A percentile compares a stretch with the other conserved stretches of the same genome.
Evolutionary conservation across 1,140 invertebrate species (phyloP).

Genomic region (Leptopilina boulardi): DNA sequence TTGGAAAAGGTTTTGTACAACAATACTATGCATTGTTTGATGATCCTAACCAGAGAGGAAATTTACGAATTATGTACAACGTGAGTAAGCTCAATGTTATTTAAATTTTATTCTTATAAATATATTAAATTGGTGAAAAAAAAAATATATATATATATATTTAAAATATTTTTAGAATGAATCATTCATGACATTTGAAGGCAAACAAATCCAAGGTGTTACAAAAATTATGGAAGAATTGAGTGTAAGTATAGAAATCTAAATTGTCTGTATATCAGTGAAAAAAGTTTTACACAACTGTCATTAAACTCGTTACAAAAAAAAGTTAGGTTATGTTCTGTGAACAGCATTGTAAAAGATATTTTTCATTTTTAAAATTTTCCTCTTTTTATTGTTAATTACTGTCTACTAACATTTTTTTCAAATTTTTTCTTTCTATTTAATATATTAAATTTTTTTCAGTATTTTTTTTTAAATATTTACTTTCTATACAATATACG

Average conservation of each 20-base stretch:
- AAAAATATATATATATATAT: too few relatives aligned
- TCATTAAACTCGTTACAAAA: too few relatives aligned
- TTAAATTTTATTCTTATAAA: neutral
- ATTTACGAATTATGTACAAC: constrained; percentile 93
- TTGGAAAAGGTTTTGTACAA: constrained; percentile 94
- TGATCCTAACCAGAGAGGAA: constrained; percentile 87
- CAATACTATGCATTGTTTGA: constrained; percentile 96
- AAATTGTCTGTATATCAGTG: neutral
- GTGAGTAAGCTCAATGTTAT: constrained; percentile 80
- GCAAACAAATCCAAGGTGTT: constrained; percentile 92
- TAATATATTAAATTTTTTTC: too few relatives aligned
- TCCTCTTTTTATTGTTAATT: too few relatives aligned
- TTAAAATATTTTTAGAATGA: constrained; percentile 81
- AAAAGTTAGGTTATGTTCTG: too few relatives aligned
- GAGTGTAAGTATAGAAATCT: constrained; percentile 82
- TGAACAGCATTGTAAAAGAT: too few relatives aligned
- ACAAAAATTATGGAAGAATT: constrained; percentile 96
- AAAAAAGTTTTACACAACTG: too few relatives aligned
- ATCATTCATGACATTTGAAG: constrained; percentile 97
- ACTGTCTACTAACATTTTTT: too few relatives aligned
- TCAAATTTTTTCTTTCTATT: too few relatives aligned
- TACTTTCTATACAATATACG: too few relatives aligned
- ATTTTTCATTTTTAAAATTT: too few relatives aligned
- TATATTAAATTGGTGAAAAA: neutral
- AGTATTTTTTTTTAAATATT: too few relatives aligned